These are phyloP conservation scores for human (Homo sapiens) DNA, from an alignment of 2,113 vertebrate species.

Conservation along the genomic window DNA sequence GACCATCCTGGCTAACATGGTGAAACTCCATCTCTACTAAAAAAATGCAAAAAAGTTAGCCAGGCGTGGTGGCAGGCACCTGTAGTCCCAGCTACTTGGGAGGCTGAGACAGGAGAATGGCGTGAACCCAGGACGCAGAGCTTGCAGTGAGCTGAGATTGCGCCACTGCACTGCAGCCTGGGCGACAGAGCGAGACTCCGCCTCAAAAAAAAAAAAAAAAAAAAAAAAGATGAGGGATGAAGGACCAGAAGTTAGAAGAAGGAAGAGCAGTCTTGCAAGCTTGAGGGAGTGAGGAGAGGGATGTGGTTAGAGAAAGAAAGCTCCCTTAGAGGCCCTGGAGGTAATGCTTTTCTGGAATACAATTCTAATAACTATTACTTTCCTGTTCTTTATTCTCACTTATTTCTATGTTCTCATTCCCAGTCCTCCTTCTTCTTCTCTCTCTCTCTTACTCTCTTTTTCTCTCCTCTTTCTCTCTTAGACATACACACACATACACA, in stretches of 20 bases:
- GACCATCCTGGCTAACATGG: too few species aligned
- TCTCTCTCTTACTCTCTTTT: neutral
- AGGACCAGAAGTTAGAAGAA: neutral
- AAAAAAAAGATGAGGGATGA: neutral
- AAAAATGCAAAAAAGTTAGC: too few species aligned
- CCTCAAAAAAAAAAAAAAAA: too few species aligned
- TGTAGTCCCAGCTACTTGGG: too few species aligned
- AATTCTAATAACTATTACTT: neutral
- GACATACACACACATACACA: neutral
- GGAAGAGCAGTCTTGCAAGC: neutral
- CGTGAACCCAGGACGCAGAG: too few species aligned
- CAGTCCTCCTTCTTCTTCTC: neutral
- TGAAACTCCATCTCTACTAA: too few species aligned
- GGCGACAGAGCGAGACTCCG: too few species aligned
- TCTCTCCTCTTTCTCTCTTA: too few species aligned
- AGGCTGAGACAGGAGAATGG: too few species aligned
- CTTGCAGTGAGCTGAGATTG: too few species aligned
- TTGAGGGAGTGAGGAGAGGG: neutral
- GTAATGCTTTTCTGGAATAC: neutral
- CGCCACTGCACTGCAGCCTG: too few species aligned
- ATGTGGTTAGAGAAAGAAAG: neutral
- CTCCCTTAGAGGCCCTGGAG: neutral
- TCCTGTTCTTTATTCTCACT: neutral
- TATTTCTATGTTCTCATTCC: neutral
- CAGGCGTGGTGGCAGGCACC: accelerated